phyloP scores from a whole-genome alignment of 2,797 vertebrate genomes.

The Iguana delicatissima region DNA sequence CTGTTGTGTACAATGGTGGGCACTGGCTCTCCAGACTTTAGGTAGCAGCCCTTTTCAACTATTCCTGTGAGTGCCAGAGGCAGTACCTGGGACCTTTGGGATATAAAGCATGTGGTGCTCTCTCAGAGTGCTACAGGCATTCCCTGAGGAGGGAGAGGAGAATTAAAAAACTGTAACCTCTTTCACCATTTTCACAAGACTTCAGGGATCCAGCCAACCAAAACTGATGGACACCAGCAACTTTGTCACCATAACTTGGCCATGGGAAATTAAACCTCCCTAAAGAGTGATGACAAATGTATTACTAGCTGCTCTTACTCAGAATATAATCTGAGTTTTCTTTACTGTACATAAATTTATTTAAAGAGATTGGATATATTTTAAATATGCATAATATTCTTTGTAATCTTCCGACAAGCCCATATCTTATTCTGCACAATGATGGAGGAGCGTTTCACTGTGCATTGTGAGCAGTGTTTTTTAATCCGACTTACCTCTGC shows the following conservation, averaged over 20 bases:
- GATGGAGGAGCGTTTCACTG: too few species aligned
- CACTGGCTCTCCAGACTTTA: not conserved
- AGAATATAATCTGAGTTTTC: not conserved
- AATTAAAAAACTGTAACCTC: not conserved
- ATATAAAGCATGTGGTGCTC: not conserved
- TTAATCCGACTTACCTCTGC: too few species aligned
- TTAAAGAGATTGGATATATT: not conserved
- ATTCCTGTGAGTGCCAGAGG: not conserved
- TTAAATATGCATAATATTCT: not conserved
- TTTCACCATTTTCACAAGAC: not conserved
- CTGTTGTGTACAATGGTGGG: not conserved
- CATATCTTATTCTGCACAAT: not conserved
- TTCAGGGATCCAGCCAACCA: not conserved
- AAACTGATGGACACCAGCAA: not conserved
- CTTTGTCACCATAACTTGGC: too few species aligned
- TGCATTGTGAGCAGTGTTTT: too few species aligned
- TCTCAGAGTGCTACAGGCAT: not conserved
- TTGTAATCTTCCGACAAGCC: not conserved
- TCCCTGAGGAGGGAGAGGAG: not conserved
- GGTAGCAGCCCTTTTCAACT: not conserved
- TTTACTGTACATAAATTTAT: not conserved
- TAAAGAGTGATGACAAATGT: not conserved
- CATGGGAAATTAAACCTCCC: not conserved
- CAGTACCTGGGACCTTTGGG: not conserved
- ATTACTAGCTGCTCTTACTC: not conserved